These are phyloP conservation scores for Channallabes apus DNA, from an alignment of 2,797 vertebrate species.

Conservation along the genomic window DNA sequence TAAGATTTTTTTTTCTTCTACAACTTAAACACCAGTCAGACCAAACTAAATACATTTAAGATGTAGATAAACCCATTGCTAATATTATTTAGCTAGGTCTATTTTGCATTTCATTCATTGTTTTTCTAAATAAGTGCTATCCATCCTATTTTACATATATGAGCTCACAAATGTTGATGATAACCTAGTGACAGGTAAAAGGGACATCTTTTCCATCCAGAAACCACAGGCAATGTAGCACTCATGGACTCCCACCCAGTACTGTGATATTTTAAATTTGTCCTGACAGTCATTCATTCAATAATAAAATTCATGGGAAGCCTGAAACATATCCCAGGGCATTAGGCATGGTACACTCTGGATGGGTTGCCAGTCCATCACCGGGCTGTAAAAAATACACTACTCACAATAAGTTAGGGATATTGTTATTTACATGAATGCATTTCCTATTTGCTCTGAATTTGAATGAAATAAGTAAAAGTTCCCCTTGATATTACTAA, in stretches of 20 bases:
- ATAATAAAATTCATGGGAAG: too few species aligned
- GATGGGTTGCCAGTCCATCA: too few species aligned
- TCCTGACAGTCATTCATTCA: neutral
- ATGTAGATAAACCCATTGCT: neutral
- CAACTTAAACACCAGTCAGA: neutral
- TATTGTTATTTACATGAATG: too few species aligned
- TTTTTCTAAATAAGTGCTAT: neutral
- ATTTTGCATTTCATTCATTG: neutral
- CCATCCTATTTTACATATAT: neutral
- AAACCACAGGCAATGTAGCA: neutral
- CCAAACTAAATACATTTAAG: neutral
- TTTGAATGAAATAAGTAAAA: too few species aligned
- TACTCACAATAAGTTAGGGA: too few species aligned
- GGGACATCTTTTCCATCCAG: neutral
- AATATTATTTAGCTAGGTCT: neutral
- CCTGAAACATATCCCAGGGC: too few species aligned
- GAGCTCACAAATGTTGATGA: neutral
- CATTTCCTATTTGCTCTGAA: too few species aligned
- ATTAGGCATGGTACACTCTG: too few species aligned
- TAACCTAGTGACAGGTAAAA: neutral
- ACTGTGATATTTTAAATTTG: neutral
- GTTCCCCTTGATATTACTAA: too few species aligned
- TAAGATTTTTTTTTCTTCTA: too few species aligned
- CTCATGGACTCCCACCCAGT: neutral
- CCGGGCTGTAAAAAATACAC: too few species aligned